These are phyloP conservation scores for Troilus luridus DNA, from an alignment of 2,888 invertebrate genomes.

Conservation along the genomic window DNA sequence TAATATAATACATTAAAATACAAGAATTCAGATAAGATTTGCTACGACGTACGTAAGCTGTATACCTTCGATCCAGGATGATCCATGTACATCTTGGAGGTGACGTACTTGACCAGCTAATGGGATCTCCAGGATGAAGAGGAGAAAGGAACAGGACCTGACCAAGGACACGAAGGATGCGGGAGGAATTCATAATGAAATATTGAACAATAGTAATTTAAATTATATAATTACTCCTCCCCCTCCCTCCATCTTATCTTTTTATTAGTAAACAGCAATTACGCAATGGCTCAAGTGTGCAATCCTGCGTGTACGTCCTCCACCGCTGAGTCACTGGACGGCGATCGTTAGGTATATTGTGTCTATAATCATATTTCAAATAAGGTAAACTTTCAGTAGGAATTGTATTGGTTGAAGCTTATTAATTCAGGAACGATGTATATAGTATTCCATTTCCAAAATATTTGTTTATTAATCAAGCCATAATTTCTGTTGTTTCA, in stretches of 20 bases:
- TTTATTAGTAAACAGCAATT: not conserved
- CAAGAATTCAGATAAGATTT: not conserved
- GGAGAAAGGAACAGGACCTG: conserved; percentile 45
- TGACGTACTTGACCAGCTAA: conserved; percentile 14
- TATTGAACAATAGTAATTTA: conserved; percentile 36
- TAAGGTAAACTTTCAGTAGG: no score
- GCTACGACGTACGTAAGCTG: not conserved
- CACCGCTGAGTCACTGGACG: not conserved
- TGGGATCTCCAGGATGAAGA: conserved; percentile 22
- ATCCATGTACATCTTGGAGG: not conserved
- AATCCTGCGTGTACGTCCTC: not conserved
- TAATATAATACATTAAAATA: no score
- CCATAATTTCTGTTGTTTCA: no score
- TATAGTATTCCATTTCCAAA: no score
- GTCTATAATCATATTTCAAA: no score
- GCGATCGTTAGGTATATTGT: not conserved
- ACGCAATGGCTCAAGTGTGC: not conserved
- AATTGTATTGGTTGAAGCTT: no score
- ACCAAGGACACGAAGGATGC: conserved; percentile 39
- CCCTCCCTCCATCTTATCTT: not conserved
- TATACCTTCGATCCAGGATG: not conserved
- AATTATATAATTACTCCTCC: conserved; percentile 31
- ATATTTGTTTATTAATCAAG: no score
- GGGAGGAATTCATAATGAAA: conserved; percentile 39
- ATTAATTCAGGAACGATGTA: no score